phyloP scores from a whole-genome alignment of 2,797 vertebrate genomes.

The Gephyroberyx darwinii region DNA sequence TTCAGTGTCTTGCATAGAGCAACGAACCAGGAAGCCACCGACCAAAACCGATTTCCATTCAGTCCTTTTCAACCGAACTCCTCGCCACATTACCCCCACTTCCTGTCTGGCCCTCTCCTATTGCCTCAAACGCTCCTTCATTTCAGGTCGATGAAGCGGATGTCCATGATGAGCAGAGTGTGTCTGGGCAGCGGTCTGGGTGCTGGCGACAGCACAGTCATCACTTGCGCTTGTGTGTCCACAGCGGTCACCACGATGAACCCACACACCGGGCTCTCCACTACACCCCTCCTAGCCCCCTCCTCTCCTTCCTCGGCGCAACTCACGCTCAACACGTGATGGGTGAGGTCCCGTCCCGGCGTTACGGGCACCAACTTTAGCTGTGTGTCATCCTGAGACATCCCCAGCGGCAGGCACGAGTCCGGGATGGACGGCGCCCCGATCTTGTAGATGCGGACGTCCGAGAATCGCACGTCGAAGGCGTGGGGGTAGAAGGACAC shows the following conservation, averaged over 20 bases:
- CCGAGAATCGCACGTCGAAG: slow-evolving; percentile 95
- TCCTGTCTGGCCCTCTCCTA: not conserved
- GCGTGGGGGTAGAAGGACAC: slow-evolving; percentile 94
- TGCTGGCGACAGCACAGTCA: slow-evolving; percentile 94
- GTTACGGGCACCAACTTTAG: slow-evolving; percentile 96
- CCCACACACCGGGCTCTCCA: slow-evolving; percentile 87
- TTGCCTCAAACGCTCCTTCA: slow-evolving; percentile 56
- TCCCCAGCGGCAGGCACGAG: slow-evolving; percentile 95
- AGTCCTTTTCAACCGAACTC: not conserved
- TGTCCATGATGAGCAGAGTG: slow-evolving; percentile 98
- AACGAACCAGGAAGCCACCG: not conserved
- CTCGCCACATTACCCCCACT: not conserved
- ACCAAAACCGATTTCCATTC: slow-evolving; percentile 13
- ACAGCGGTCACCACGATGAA: slow-evolving; percentile 97
- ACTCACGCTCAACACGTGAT: slow-evolving; percentile 96
- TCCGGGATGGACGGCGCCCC: slow-evolving; percentile 97
- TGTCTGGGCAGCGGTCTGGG: slow-evolving; percentile 93
- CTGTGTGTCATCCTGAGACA: slow-evolving; percentile 99
- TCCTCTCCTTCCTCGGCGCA: slow-evolving; percentile 82
- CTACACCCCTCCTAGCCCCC: slow-evolving; percentile 74
- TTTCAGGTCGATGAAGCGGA: slow-evolving; percentile 97
- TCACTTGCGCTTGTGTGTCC: slow-evolving; percentile 92
- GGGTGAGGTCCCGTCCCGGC: slow-evolving; percentile 94
- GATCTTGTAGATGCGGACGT: slow-evolving; percentile 98
- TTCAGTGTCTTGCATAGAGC: slow-evolving; percentile 11